Percentiles rank a stretch among this genome's conserved stretches.
Evolutionary conservation across 1,140 invertebrate genomes (phyloP).

Genomic region (Bombyx mori): ASM3026992v2 NC_085127.1:9553501-9554000

Average conservation of each 20-base stretch:
- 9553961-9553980: no score
- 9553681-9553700: constrained; percentile 88
- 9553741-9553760: constrained; percentile 68
- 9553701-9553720: constrained; percentile 86
- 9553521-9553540: constrained; percentile 77
- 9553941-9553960: no score
- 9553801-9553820: constrained; percentile 26
- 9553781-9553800: constrained; percentile 90
- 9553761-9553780: constrained; percentile 79
- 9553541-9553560: constrained; percentile 70
- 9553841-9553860: no score
- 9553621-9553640: constrained; percentile 90
- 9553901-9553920: no score
- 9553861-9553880: no score
- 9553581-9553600: constrained; percentile 84
- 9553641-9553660: constrained; percentile 88
- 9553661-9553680: constrained; percentile 90
- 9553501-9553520: constrained; percentile 80
- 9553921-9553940: no score
- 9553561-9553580: constrained; percentile 74
- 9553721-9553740: constrained; percentile 75
- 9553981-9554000: no score
- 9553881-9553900: no score
- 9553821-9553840: constrained; percentile 49
- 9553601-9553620: constrained; percentile 89